Conservation (phyloP, 1,140 invertebrate genomes). For the Drosophila prosaltans region DNA sequence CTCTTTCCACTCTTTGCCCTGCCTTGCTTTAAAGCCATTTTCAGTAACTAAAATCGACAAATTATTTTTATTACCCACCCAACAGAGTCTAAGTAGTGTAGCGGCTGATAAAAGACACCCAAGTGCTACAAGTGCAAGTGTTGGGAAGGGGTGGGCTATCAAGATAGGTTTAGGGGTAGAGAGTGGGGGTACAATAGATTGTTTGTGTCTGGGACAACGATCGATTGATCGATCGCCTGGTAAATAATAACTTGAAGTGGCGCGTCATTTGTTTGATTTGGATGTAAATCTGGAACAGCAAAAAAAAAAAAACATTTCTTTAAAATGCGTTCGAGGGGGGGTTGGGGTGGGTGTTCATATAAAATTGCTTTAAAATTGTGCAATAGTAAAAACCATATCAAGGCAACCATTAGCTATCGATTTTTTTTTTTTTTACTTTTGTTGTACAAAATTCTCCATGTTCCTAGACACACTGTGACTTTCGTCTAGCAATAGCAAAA, state of each 20-base stretch:
- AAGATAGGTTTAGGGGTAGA: conserved; percentile 3
- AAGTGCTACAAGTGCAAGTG: not conserved
- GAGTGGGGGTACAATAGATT: conserved; percentile 20
- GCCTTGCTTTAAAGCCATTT: conserved; percentile 38
- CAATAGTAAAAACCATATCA: too few relatives aligned
- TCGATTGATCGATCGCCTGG: conserved; percentile 31
- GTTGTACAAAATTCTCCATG: not conserved
- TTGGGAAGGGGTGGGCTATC: not conserved
- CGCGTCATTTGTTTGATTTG: conserved; percentile 9
- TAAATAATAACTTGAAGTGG: conserved; percentile 28
- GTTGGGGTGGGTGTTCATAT: too few relatives aligned
- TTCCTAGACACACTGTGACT: conserved; percentile 45
- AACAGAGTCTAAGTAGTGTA: conserved; percentile 20
- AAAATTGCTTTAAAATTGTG: too few relatives aligned
- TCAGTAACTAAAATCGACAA: conserved; percentile 49
- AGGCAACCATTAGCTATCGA: not conserved
- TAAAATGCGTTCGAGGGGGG: not conserved
- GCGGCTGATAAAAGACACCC: conserved; percentile 19
- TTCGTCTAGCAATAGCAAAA: conserved; percentile 19
- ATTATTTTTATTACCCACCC: conserved; percentile 61
- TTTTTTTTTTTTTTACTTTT: not conserved
- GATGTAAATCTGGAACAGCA: conserved; percentile 23
- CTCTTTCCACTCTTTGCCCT: conserved; percentile 11
- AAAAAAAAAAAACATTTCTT: not conserved
- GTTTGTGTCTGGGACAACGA: conserved; percentile 30